Conservation (phyloP, 1,140 invertebrate species). For the Lepidurus packardi region DNA sequence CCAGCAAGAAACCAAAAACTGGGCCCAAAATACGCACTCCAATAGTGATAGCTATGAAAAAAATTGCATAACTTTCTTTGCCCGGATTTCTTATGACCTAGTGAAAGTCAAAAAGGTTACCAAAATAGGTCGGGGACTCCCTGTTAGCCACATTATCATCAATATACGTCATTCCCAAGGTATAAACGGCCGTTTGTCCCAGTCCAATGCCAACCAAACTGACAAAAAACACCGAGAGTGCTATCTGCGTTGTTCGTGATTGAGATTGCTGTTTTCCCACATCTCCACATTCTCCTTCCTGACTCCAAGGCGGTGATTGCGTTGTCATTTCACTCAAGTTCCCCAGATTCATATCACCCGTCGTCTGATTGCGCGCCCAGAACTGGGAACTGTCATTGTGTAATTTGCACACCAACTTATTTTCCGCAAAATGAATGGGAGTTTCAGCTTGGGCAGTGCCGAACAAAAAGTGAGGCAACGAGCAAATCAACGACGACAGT, state of each 20-base stretch:
- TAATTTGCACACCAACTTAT: not conserved
- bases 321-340: not conserved
- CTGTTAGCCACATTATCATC: conserved; percentile 87
- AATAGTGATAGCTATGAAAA: conserved; percentile 74
- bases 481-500: conserved; percentile 76
- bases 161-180: conserved; percentile 72
- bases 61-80: conserved; percentile 25
- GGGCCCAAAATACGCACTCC: conserved; percentile 85
- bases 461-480: conserved; percentile 73
- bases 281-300: conserved; percentile 21
- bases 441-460: conserved; percentile 52
- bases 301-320: not conserved
- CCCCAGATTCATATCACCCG: not conserved
- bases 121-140: conserved; percentile 89
- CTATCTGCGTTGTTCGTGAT: conserved; percentile 36
- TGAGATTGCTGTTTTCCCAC: conserved; percentile 28
- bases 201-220: conserved; percentile 83
- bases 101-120: conserved; percentile 46
- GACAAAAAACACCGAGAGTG: conserved; percentile 74
- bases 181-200: conserved; percentile 78
- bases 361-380: not conserved
- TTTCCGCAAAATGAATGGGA: conserved; percentile 50
- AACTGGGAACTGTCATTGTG: conserved; percentile 8
- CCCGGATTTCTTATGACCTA: not conserved
- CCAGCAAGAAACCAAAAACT: conserved; percentile 80